These are phyloP conservation scores for Butorides virescens DNA, from an alignment of 2,113 vertebrate species.

Conservation along the genomic window DNA sequence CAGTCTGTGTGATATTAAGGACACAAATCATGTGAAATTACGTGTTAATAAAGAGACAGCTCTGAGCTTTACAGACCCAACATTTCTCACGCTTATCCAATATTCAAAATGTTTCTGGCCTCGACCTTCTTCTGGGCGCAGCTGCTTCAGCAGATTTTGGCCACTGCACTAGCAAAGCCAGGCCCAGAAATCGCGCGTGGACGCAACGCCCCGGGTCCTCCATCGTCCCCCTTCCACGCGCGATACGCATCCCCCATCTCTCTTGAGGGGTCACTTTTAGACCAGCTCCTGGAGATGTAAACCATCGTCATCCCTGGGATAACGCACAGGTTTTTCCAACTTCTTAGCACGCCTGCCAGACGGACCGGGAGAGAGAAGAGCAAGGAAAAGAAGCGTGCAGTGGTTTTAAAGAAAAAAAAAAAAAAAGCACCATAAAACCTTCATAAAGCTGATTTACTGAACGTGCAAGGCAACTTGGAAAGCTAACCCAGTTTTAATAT, in stretches of 20 bases:
- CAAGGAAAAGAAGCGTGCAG: neutral
- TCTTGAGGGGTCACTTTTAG: too few species aligned
- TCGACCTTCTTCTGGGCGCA: neutral
- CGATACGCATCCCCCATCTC: neutral
- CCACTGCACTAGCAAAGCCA: neutral
- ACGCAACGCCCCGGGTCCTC: neutral
- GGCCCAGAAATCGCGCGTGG: neutral
- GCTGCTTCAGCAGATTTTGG: neutral
- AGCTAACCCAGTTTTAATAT: neutral
- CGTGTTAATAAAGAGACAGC: neutral
- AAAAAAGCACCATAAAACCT: neutral
- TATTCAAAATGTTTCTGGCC: neutral
- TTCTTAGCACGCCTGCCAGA: neutral
- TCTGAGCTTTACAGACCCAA: neutral
- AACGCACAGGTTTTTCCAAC: neutral
- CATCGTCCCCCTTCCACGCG: accelerated
- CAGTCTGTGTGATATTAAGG: neutral
- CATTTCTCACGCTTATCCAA: conserved; percentile 16
- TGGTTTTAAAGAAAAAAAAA: neutral
- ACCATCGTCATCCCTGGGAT: neutral
- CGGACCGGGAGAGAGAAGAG: neutral
- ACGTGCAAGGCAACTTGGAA: neutral
- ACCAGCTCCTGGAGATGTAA: neutral
- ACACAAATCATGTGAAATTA: conserved; percentile 22
- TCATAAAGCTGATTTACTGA: neutral